Evolutionary conservation across 2,797 vertebrate genomes (phyloP).

Genomic region (Scolopax rusticola): DNA sequence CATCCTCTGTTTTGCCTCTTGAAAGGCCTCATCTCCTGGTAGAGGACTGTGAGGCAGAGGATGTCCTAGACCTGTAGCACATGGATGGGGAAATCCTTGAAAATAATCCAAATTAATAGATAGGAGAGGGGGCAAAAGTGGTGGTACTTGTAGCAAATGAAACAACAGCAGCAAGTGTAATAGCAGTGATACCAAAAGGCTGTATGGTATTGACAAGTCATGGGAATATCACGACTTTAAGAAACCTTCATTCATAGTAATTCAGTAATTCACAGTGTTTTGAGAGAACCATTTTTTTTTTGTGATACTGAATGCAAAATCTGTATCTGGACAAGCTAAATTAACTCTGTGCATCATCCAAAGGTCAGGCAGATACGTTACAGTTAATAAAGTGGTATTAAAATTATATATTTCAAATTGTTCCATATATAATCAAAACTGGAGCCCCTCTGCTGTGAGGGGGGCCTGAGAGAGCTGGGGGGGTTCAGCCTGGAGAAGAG

Average conservation of each 20-base stretch:
- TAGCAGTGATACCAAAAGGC: neutral
- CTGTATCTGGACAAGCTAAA: neutral
- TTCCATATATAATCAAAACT: neutral
- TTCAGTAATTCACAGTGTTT: neutral
- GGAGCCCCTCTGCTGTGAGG: neutral
- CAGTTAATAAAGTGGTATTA: conserved; percentile 32
- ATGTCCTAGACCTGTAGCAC: neutral
- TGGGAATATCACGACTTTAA: neutral
- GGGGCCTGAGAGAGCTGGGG: too few species aligned
- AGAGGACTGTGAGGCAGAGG: neutral
- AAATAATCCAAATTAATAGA: neutral
- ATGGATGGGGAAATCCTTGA: neutral
- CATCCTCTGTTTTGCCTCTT: neutral
- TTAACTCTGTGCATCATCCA: neutral
- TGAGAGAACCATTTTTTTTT: neutral
- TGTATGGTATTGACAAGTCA: neutral
- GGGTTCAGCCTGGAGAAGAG: neutral
- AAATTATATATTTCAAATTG: conserved; percentile 7
- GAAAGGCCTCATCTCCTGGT: neutral
- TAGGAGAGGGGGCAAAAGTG: neutral
- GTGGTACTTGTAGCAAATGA: neutral
- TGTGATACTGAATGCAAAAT: neutral
- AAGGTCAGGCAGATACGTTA: neutral
- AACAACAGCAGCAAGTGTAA: neutral
- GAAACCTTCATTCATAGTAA: neutral